Base-by-base conservation (phyloP, 2,888 invertebrate genomes). In the Cataglyphis cursor region DNA sequence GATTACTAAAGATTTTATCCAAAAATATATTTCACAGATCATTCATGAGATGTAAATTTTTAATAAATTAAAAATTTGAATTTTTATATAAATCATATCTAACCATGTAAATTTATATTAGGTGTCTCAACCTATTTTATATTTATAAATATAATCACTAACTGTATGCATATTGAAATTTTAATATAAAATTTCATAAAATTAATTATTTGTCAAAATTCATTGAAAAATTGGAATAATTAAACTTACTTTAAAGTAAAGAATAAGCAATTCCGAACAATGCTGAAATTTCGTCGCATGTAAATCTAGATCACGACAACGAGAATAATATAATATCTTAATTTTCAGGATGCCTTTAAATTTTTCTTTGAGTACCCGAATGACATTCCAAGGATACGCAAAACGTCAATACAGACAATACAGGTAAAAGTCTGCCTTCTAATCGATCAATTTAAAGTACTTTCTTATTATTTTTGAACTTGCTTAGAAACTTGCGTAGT, bases 391-490 rank as follows among this genome's bases (percentile, higher is more conserved):
- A 12, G 10, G 64, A 64, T 18, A 35, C 9, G 24, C 15, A 65
- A 65, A 76, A 4, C 41, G 18, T 57, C 66, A 54, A 41, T 18
- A 68, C 21, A 41, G 24, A 68, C 21, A 41, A 66, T n/a, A 35
- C 12, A 8, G 35, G 59, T 59, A 59, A 78, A 78, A 78, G 35
- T 54, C 78, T 31, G 44, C 21, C 59, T 68, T 78, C 3, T 66
- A 21, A 78, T 48, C 31, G 31, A 31, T 12, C 31, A n/a, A 68
- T 31, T 68, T 70, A 59, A 54, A 59, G 44, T 44, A 44, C 59
- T 68, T 59, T 80, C n/a, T 61, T 61, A 70, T 61, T 61, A 70
- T 48, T 70, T 68, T 70, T 28, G 28, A 28, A 28, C 28, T 35
- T 35, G 24, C 59, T 21, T 18, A 35, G 18, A 61, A 59, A 78